Evolutionary conservation across 2,888 invertebrate genomes (phyloP).

Genomic region (Luperina nickerlii): DNA sequence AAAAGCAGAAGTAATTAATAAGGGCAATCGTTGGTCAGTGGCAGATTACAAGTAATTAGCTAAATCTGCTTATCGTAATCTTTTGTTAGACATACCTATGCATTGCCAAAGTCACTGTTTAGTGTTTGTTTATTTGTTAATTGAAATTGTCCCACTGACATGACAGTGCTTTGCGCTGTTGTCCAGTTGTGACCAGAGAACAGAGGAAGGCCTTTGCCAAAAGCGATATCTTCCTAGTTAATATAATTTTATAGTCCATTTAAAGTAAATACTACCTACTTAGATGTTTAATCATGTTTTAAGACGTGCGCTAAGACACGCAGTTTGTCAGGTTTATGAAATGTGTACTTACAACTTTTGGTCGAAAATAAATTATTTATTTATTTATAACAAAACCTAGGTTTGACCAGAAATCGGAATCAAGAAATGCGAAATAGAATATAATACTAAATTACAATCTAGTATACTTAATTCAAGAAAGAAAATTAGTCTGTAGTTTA

Average conservation of each 20-base stretch:
- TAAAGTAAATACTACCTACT: too few relatives aligned
- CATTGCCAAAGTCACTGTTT: not conserved
- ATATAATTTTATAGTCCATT: too few relatives aligned
- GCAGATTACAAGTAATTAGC: not conserved
- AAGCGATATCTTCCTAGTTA: too few relatives aligned
- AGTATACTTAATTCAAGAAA: not conserved
- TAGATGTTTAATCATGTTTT: too few relatives aligned
- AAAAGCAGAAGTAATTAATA: not conserved
- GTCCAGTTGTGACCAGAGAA: too few relatives aligned
- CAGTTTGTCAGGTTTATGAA: too few relatives aligned
- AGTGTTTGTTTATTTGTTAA: not conserved
- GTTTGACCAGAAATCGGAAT: not conserved
- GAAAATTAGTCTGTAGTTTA: not conserved
- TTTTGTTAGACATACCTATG: not conserved
- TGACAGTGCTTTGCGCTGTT: not conserved
- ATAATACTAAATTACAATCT: too few relatives aligned
- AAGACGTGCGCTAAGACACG: too few relatives aligned
- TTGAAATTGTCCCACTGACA: not conserved
- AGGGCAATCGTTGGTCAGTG: not conserved
- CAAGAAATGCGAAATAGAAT: not conserved
- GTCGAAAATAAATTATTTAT: too few relatives aligned
- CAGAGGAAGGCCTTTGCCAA: too few relatives aligned
- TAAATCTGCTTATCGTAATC: not conserved
- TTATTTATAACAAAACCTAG: not conserved
- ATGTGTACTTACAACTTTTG: too few relatives aligned